Base-by-base conservation (phyloP, 1,140 invertebrate genomes). In the Wasmannia auropunctata region DNA sequence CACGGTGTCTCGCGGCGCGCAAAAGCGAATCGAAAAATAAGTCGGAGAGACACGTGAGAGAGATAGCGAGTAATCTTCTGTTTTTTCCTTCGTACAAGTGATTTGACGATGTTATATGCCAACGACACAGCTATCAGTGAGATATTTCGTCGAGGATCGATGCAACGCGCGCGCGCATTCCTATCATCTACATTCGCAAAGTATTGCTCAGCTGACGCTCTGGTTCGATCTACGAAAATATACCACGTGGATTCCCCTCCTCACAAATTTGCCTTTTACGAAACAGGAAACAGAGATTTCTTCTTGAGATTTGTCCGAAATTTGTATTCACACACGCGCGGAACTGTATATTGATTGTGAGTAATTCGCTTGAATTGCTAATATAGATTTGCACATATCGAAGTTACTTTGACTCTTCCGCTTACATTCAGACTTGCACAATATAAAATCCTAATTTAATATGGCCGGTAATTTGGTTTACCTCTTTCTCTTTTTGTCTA, bases 391-490 rank as follows among this genome's bases (percentile, higher is more conserved):
- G 14, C 28, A 8, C 14, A 43, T 51, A 51, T 49, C 46, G 19
- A 75, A 86, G 37, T 88, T 25, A 80, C 46, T 69, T 77, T 54
- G 70, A 40, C 54, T 67, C 74, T 65, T 81, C 31, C 49, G 60
- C 46, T 67, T 63, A 72, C 76, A 88, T 75, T 60, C 63, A 77
- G 72, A 90, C 91, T 88, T 90, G 89, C 91, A 89, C 89, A 85
- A 93, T 94, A 93, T 92, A 94, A 94, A 94, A 94, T 91, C 91
- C 90, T 93, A 93, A 86, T 90, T 93, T 93, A 94, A 91, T 92
- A 93, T 94, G 93, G 93, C 93, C 93, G 93, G 93, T 94, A 93
- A 93, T 94, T 93, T 93, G 86, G 91, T 92, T 91, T 85, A 88
- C 31, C 37, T 49, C 25, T 43, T 28, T 56, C 31, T 80, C 14